Evolutionary conservation across 2,888 invertebrate species (phyloP).

Genomic region (Quadroppia sp.): DNA sequence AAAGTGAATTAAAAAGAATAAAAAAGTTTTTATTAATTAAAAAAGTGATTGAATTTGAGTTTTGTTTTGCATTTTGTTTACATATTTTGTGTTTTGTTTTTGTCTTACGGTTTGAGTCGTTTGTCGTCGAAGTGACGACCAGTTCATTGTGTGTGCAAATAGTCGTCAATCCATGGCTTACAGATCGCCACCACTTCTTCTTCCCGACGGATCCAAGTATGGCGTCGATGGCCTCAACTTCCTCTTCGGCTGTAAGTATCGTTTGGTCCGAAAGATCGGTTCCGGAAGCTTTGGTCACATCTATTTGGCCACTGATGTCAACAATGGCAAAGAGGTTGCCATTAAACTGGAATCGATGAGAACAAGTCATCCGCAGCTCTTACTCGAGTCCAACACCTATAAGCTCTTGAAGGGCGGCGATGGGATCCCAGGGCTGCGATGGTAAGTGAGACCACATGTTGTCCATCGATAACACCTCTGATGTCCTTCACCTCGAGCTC

Average conservation of each 20-base stretch:
- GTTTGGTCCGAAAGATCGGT: slow-evolving; percentile 95
- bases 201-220: too few relatives aligned
- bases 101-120: not conserved
- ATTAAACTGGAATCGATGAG: slow-evolving; percentile 99
- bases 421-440: slow-evolving; percentile 85
- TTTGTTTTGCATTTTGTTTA: too few relatives aligned
- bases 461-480: not conserved
- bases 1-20: too few relatives aligned
- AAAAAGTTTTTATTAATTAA: too few relatives aligned
- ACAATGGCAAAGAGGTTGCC: slow-evolving; percentile 76
- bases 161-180: too few relatives aligned
- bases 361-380: slow-evolving; percentile 97
- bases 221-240: slow-evolving; percentile 51
- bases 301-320: slow-evolving; percentile 58
- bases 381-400: slow-evolving; percentile 99
- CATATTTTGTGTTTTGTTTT: not conserved
- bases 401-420: slow-evolving; percentile 93
- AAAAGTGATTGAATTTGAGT: too few relatives aligned
- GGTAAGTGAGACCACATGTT: slow-evolving; percentile 56
- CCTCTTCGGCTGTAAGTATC: slow-evolving; percentile 92
- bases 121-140: not conserved
- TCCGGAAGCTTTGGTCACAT: slow-evolving; percentile 99
- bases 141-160: not conserved
- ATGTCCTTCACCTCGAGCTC: not conserved
- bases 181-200: too few relatives aligned